These are phyloP conservation scores for Rapana venosa DNA, from an alignment of 2,888 invertebrate species.

Conservation along the genomic window DNA sequence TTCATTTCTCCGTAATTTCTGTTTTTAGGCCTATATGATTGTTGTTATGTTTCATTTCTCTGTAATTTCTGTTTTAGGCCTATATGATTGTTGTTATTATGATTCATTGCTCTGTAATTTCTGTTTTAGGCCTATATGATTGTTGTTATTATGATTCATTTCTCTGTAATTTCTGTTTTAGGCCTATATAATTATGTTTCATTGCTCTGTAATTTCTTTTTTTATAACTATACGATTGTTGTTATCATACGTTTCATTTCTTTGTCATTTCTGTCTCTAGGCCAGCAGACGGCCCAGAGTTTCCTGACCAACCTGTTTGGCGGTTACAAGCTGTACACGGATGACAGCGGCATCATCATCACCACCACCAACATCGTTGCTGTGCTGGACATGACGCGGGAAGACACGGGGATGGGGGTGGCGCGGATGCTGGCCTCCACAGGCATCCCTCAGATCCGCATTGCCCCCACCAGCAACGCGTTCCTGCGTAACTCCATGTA, in stretches of 20 bases:
- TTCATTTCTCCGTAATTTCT: too few species aligned
- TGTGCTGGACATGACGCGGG: slow-evolving; percentile 58
- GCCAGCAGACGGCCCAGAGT: slow-evolving; percentile 56
- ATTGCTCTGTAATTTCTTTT: too few species aligned
- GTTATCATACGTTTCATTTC: neutral
- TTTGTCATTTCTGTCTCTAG: neutral
- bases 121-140: too few species aligned
- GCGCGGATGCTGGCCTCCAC: slow-evolving; percentile 79
- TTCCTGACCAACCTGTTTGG: slow-evolving; percentile 64
- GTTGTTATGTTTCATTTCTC: too few species aligned
- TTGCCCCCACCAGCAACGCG: slow-evolving; percentile 57
- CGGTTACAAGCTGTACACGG: slow-evolving; percentile 56
- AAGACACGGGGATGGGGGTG: slow-evolving; percentile 26
- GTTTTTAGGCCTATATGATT: too few species aligned
- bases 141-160: too few species aligned
- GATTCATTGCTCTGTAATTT: too few species aligned
- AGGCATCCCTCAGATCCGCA: slow-evolving; percentile 80
- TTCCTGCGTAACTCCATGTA: slow-evolving; percentile 54
- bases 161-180: too few species aligned
- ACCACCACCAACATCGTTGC: slow-evolving; percentile 62
- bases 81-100: too few species aligned
- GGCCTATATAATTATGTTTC: too few species aligned
- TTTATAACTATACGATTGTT: neutral
- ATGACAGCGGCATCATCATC: slow-evolving; percentile 55
- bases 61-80: too few species aligned